Conservation (phyloP, 1,140 invertebrate species). For the Drosophila rufa region DNA sequence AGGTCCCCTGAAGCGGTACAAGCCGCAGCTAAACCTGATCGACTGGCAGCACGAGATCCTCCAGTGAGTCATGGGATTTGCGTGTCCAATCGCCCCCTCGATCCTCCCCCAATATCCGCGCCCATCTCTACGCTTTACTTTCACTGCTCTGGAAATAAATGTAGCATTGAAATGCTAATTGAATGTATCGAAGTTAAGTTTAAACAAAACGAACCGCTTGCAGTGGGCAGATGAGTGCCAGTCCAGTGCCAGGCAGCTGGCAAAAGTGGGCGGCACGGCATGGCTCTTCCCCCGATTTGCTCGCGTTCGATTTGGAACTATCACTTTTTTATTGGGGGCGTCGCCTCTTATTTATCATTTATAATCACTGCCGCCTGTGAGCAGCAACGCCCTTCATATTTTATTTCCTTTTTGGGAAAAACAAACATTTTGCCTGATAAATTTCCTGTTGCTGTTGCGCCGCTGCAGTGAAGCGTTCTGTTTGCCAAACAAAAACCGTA, state of each 20-base stretch:
- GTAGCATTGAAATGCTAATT: conserved; percentile 71
- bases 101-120: conserved; percentile 13
- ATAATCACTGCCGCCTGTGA: conserved; percentile 14
- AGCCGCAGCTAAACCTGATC: conserved; percentile 74
- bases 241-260: conserved; percentile 44
- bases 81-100: conserved; percentile 44
- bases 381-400: conserved; percentile 62
- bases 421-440: conserved; percentile 30
- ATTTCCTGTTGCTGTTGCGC: conserved; percentile 54
- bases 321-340: conserved; percentile 58
- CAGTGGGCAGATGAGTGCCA: conserved; percentile 30
- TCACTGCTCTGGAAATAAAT: conserved; percentile 68
- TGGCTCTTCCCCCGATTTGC: conserved; percentile 8
- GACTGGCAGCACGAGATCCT: conserved; percentile 81
- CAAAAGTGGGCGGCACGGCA: conserved; percentile 62
- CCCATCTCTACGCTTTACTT: conserved; percentile 52
- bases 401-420: conserved; percentile 33
- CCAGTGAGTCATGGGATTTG: conserved; percentile 55
- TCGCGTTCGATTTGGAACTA: conserved; percentile 27
- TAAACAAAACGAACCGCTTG: conserved; percentile 24
- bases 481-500: conserved; percentile 66
- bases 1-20: conserved; percentile 82
- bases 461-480: conserved; percentile 49
- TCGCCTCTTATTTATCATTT: conserved; percentile 36
- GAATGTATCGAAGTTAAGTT: conserved; percentile 41